A percentile compares a stretch with the other conserved stretches of the same genome.
Conservation (phyloP, 2,888 invertebrate genomes). For the Elaeidobius kamerunicus region DNA sequence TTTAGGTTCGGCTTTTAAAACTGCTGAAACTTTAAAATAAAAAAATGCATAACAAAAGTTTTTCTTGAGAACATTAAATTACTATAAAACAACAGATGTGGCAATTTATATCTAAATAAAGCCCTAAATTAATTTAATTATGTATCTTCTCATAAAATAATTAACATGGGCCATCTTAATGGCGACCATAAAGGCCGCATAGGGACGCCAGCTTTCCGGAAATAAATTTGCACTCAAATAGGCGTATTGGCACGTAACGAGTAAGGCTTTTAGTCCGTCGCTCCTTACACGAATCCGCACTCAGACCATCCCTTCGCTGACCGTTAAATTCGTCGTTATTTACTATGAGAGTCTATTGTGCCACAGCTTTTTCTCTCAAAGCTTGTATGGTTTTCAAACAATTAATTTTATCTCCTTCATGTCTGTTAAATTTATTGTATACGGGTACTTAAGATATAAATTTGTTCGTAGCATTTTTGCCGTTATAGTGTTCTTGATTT, state of each 20-base stretch:
- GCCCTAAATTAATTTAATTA: too few species aligned
- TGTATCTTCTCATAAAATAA: slow-evolving; percentile 11
- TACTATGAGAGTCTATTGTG: slow-evolving; percentile 29
- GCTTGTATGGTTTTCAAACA: slow-evolving; percentile 14
- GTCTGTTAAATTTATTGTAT: slow-evolving; percentile 11
- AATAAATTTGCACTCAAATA: slow-evolving; percentile 31
- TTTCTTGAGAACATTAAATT: too few species aligned
- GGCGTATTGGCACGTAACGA: slow-evolving; percentile 39
- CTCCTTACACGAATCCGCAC: slow-evolving; percentile 42
- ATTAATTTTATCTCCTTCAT: slow-evolving; percentile 21
- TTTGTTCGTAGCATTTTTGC: not conserved
- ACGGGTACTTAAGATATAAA: not conserved
- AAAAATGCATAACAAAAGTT: too few species aligned
- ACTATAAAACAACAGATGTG: too few species aligned
- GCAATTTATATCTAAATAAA: too few species aligned
- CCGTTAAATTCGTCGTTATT: slow-evolving; percentile 41
- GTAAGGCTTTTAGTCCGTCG: slow-evolving; percentile 35
- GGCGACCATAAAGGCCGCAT: slow-evolving; percentile 8
- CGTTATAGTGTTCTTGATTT: too few species aligned
- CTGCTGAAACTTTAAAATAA: too few species aligned
- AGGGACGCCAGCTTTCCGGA: slow-evolving; percentile 12
- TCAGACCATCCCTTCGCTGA: slow-evolving; percentile 40
- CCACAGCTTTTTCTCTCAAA: slow-evolving; percentile 10
- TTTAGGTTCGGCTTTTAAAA: too few species aligned
- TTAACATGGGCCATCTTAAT: slow-evolving; percentile 11